A percentile compares a stretch with the other conserved stretches of the same genome.
Evolutionary conservation across 2,113 vertebrate genomes (phyloP).

Genomic region (Anarhynchus alexandrinus): DNA sequence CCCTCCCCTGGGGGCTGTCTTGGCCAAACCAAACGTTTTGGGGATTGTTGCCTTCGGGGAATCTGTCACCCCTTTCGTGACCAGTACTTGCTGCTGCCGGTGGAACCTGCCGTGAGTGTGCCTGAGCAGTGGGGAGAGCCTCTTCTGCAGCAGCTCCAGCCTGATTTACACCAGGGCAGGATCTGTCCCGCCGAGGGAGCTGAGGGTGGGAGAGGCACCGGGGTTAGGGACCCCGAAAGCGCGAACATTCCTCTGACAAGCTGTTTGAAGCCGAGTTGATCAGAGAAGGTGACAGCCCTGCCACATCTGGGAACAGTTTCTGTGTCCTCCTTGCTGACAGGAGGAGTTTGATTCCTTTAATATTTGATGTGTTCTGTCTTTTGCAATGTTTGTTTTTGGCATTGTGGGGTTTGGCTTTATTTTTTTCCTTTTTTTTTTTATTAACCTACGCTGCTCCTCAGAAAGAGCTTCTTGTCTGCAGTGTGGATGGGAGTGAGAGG

Average conservation of each 20-base stretch:
- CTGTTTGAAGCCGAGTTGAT: constrained; percentile 8
- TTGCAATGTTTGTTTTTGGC: constrained; percentile 16
- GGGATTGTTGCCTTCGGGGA: rapidly evolving
- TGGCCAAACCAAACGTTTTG: background rate
- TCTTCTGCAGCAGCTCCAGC: background rate
- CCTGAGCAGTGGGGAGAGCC: background rate
- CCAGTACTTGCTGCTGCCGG: background rate
- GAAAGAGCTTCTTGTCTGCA: background rate
- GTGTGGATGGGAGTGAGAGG: background rate
- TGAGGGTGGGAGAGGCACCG: background rate
- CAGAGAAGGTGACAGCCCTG: constrained; percentile 19
- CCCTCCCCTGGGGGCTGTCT: background rate
- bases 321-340: constrained; percentile 23
- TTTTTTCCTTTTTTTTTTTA: background rate
- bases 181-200: background rate
- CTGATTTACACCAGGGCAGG: background rate
- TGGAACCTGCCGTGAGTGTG: background rate
- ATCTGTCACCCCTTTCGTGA: background rate
- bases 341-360: constrained; percentile 47
- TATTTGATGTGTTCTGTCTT: constrained; percentile 52
- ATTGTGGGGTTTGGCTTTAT: background rate
- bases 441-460: background rate
- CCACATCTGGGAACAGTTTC: background rate
- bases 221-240: background rate
- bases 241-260: constrained; percentile 3